A percentile compares a stretch with the other conserved stretches of the same genome.
Conservation (phyloP, 2,113 vertebrate species). For the Enhydra lutris region DNA sequence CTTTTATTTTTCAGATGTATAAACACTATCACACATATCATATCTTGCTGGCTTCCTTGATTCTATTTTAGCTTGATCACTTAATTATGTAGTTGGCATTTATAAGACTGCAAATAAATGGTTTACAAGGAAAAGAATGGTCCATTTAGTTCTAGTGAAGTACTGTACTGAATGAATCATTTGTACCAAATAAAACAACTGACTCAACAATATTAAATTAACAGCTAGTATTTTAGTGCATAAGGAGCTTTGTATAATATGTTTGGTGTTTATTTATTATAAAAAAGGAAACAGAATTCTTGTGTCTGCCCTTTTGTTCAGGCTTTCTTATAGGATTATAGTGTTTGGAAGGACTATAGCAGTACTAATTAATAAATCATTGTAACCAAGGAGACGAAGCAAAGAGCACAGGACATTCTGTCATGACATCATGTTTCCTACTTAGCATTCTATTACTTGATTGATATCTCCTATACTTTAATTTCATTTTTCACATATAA, state of each 20-base stretch:
- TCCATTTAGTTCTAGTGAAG: constrained; percentile 1
- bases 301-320: background rate
- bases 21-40: background rate
- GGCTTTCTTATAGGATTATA: background rate
- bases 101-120: background rate
- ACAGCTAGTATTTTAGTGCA: background rate
- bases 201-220: background rate
- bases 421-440: background rate
- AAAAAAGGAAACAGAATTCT: background rate
- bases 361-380: background rate
- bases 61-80: background rate
- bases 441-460: background rate
- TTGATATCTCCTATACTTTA: background rate
- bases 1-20: background rate
- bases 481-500: background rate
- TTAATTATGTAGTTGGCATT: background rate
- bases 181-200: constrained; percentile 11
- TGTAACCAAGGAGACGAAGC: no score
- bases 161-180: background rate
- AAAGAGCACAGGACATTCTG: background rate
- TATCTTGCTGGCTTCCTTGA: background rate
- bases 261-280: background rate
- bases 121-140: background rate
- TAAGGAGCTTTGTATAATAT: background rate
- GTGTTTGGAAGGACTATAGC: background rate